Base-by-base conservation (phyloP, 2,797 vertebrate genomes). In the Brachyalestes nurse region DNA sequence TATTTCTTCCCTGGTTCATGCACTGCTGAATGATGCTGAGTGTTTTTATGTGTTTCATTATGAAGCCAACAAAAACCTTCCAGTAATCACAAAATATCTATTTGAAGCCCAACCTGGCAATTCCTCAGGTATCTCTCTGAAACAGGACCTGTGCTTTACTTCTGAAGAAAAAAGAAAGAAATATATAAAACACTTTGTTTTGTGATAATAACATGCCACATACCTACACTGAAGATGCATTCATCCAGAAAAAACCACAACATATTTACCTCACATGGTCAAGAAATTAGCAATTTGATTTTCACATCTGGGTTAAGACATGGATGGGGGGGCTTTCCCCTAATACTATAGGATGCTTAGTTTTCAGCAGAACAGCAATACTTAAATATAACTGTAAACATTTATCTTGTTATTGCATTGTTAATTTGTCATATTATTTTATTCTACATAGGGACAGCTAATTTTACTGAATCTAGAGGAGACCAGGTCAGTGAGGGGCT, bases 51-150 rank as follows among this genome's bases (percentile, higher is more conserved):
- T 64, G 89, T 88, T 90, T 85, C 83, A 88, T 89, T 90, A 82
- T 89, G 93, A 92, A 93, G 90, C 93, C 88, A 55, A 86, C 81
- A 88, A 88, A 90, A 72, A 86, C 74, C 85, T 90, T 90, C 81
- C 87, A 81, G 87, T 84, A 60, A 78, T 84, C 73, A 13, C n/a
- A 61, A 70, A 34, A 77, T 80, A 42, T 79, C 66, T 60, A 76
- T 86, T 71, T 72, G 47, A 76, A 73, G 47, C 23, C 75, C 71
- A 81, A 61, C 74, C 42, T 28, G 60, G 61, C 69, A 80, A 47
- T 76, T 14, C 42, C 62, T 75, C 38, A 58, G 75, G 66, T 73
- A 67, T 57, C 75, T 80, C n/a, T 62, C 73, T 75, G 9, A 81
- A 80, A 80, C 70, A 71, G 66, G 71, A 85, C 71, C 75, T 81